These are phyloP conservation scores for Centroberyx gerrardi DNA, from an alignment of 2,797 vertebrate species.

Conservation along the genomic window DNA sequence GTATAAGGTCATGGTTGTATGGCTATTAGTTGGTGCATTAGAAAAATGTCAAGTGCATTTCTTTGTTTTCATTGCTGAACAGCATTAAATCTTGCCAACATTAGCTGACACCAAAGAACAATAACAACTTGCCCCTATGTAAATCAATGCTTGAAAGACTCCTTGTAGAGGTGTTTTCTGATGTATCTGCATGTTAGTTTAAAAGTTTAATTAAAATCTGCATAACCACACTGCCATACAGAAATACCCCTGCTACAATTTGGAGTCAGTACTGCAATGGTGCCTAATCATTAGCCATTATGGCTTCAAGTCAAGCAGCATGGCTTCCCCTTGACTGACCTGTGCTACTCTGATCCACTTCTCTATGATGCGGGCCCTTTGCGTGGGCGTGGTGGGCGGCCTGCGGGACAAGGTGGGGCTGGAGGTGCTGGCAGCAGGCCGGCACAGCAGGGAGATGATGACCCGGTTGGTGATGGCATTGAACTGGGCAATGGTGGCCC, in stretches of 20 bases:
- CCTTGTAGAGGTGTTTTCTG: no score
- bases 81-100: no score
- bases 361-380: constrained; percentile 88
- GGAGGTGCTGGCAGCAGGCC: constrained; percentile 54
- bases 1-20: no score
- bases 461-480: constrained; percentile 89
- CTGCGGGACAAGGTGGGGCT: constrained; percentile 70
- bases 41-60: no score
- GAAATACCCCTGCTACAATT: neutral
- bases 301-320: neutral
- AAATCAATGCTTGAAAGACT: no score
- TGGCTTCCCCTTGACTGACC: constrained; percentile 70
- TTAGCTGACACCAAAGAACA: no score
- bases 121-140: no score
- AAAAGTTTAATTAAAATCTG: no score
- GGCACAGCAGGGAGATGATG: constrained; percentile 86
- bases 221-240: neutral
- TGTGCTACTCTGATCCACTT: constrained; percentile 91
- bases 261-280: neutral
- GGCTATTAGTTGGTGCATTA: no score
- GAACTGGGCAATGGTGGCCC: constrained; percentile 91
- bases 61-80: no score
- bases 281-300: neutral
- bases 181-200: no score
- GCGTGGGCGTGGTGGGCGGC: constrained; percentile 61